Evolutionary conservation across 1,140 invertebrate species (phyloP).

Genomic region (Melitaea cinxia): DNA sequence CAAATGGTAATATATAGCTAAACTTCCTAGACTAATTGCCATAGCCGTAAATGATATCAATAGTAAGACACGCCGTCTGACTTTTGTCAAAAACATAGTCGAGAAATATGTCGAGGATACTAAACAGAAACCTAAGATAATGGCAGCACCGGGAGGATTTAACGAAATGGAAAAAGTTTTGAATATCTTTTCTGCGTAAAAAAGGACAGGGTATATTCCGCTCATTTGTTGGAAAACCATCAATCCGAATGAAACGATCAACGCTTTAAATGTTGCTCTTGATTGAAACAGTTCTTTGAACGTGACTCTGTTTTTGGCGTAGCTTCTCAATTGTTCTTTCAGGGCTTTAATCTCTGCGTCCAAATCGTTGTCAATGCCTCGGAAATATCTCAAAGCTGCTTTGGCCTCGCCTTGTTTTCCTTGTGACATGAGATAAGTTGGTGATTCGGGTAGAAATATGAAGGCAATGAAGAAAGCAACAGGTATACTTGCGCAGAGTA

Average conservation of each 20-base stretch:
- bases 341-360: conserved; percentile 84
- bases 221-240: conserved; percentile 93
- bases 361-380: conserved; percentile 87
- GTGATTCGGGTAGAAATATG: conserved; percentile 91
- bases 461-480: conserved; percentile 85
- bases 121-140: conserved; percentile 87
- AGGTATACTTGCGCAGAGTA: conserved; percentile 86
- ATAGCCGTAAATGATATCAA: conserved; percentile 84
- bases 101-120: conserved; percentile 87
- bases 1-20: conserved; percentile 86
- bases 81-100: conserved; percentile 86
- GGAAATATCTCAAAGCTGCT: conserved; percentile 84
- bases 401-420: conserved; percentile 82
- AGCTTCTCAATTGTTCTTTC: conserved; percentile 71
- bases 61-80: conserved; percentile 87
- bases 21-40: conserved; percentile 82
- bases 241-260: conserved; percentile 82
- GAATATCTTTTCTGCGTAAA: conserved; percentile 89
- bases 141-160: conserved; percentile 77
- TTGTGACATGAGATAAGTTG: conserved; percentile 82
- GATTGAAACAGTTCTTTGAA: conserved; percentile 73
- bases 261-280: conserved; percentile 80
- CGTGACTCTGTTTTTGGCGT: conserved; percentile 63
- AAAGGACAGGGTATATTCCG: conserved; percentile 91
- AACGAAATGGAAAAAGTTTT: conserved; percentile 77